These are phyloP conservation scores for Microplitis manilae DNA, from an alignment of 2,888 invertebrate species.

Conservation along the genomic window DNA sequence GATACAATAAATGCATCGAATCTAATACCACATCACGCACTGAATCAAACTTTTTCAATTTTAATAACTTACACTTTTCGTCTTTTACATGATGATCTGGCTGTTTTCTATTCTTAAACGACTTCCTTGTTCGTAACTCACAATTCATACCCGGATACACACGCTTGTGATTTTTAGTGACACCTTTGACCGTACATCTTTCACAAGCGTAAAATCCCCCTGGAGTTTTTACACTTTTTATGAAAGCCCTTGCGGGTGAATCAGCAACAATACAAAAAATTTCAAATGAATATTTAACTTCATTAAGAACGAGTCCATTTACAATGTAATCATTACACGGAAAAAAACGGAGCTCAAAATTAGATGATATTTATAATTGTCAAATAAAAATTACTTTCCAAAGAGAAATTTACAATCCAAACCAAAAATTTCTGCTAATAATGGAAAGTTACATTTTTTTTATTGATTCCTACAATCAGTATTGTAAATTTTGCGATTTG, in stretches of 20 bases:
- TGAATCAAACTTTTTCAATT: conserved; percentile 47
- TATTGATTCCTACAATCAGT: no score
- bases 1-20: conserved; percentile 50
- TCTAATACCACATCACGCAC: conserved; percentile 45
- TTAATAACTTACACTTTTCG: conserved; percentile 39
- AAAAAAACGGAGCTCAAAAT: no score
- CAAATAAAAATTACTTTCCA: no score
- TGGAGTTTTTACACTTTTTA: conserved; percentile 38
- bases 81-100: conserved; percentile 44
- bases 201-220: conserved; percentile 36
- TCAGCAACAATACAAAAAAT: conserved; percentile 29
- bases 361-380: no score
- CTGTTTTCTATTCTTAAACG: conserved; percentile 45
- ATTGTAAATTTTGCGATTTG: no score
- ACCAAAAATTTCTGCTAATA: no score
- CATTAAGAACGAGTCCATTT: conserved; percentile 30
- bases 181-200: conserved; percentile 20
- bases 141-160: conserved; percentile 34
- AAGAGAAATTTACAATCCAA: no score
- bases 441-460: no score
- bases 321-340: conserved; percentile 18
- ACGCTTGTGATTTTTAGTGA: conserved; percentile 12
- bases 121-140: conserved; percentile 42
- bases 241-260: conserved; percentile 36
- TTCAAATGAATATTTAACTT: conserved; percentile 23